These are phyloP conservation scores for Microtus richardsoni DNA, from an alignment of 2,113 vertebrate species.

Conservation along the genomic window DNA sequence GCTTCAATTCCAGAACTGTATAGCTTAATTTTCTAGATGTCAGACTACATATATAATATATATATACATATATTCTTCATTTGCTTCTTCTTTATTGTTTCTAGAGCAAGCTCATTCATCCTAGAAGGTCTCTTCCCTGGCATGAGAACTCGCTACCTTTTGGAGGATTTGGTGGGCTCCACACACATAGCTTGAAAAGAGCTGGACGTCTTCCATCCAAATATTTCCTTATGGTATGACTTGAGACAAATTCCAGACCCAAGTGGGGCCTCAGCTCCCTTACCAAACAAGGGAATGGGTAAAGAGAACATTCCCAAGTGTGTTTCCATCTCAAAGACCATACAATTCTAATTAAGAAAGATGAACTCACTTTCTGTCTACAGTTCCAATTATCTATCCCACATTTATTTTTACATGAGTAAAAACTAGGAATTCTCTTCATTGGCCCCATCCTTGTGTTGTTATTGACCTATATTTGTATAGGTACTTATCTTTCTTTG, in stretches of 20 bases:
- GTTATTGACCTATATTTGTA: constrained; percentile 7
- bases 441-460: not conserved
- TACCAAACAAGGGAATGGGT: not conserved
- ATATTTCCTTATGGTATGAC: not conserved
- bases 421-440: not conserved
- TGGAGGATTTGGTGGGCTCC: not conserved
- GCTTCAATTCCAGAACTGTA: not conserved
- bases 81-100: not conserved
- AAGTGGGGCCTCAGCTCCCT: not conserved
- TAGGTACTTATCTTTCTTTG: not conserved
- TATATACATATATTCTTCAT: not conserved
- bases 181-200: not conserved
- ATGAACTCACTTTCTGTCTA: not conserved
- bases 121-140: not conserved
- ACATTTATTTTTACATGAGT: not conserved
- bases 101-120: not conserved
- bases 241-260: not conserved
- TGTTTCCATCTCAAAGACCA: not conserved
- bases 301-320: not conserved
- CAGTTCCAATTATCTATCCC: not conserved
- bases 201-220: not conserved
- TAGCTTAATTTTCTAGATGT: not conserved
- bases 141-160: not conserved
- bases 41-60: not conserved
- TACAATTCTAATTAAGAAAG: not conserved